phyloP scores from a whole-genome alignment of 1,140 invertebrate species.

The Philaenus spumarius region DNA sequence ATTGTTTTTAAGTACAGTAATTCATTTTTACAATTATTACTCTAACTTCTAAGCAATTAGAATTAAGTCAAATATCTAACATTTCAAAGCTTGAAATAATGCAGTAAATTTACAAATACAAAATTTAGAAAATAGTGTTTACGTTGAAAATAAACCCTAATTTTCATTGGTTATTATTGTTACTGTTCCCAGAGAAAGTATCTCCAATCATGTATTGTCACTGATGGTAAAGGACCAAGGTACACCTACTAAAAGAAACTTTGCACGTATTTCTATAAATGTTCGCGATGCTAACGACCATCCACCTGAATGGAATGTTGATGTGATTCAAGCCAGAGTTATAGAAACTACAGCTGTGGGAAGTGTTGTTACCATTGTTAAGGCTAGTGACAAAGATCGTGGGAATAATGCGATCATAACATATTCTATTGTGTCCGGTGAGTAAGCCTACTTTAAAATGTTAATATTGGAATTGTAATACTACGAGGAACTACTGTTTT shows the following conservation, averaged over 20 bases:
- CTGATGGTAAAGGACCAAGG: constrained; percentile 88
- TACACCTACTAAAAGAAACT: constrained; percentile 74
- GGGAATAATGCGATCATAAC: constrained; percentile 72
- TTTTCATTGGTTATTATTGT: too few species aligned
- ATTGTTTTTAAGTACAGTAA: too few species aligned
- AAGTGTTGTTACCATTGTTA: constrained; percentile 60
- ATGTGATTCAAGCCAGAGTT: constrained; percentile 65
- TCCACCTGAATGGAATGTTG: constrained; percentile 69
- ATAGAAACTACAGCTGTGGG: constrained; percentile 67
- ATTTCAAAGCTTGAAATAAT: too few species aligned
- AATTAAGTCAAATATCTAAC: too few species aligned
- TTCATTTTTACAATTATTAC: too few species aligned
- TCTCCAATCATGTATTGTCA: constrained; percentile 74
- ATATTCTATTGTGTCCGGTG: constrained; percentile 72
- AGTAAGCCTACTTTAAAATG: too few species aligned
- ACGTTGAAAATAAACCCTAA: too few species aligned
- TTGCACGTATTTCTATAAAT: constrained; percentile 69
- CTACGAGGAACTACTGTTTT: too few species aligned
- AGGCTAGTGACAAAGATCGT: constrained; percentile 71
- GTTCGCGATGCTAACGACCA: constrained; percentile 89
- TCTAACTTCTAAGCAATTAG: too few species aligned
- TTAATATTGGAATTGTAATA: too few species aligned
- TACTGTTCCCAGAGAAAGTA: constrained; percentile 55
- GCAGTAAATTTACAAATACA: too few species aligned
- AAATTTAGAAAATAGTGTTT: too few species aligned